phyloP scores from a whole-genome alignment of 64 coral and sea anemone genomes.

The Exaiptasia diaphana region DNA sequence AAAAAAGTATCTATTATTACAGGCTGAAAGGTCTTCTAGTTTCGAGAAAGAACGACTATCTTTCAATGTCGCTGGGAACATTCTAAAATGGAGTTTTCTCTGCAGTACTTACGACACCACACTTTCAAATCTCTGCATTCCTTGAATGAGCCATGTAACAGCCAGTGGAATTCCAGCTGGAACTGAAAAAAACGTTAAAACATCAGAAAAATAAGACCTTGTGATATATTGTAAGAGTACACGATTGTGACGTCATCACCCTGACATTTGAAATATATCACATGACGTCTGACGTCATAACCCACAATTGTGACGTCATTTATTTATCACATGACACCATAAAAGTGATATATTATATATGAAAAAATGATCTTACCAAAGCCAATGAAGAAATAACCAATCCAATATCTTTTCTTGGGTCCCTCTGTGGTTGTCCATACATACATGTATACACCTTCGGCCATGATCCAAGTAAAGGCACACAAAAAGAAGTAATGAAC shows the following conservation, averaged over 20 bases:
- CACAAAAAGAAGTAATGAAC: conserved; percentile 89
- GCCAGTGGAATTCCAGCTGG: conserved; percentile 51
- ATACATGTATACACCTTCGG: conserved; percentile 81
- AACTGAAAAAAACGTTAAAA: conserved; percentile 27
- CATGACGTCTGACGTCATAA: no score
- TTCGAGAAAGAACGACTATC: no score
- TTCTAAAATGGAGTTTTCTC: no score
- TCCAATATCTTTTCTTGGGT: conserved; percentile 59
- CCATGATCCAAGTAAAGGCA: conserved; percentile 76
- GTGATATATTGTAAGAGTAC: no score
- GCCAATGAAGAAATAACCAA: conserved; percentile 65
- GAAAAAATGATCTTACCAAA: conserved; percentile 47
- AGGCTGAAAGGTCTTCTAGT: no score
- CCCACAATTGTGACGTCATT: no score
- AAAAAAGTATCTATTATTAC: no score
- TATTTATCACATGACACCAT: no score
- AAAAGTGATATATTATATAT: not conserved
- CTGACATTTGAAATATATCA: no score
- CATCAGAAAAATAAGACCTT: no score
- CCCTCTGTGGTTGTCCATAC: conserved; percentile 55
- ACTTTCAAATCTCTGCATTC: conserved; percentile 51
- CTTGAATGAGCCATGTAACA: conserved; percentile 51
- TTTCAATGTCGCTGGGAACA: no score
- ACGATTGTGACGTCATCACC: no score
- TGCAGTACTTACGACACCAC: conserved; percentile 59